phyloP scores from a whole-genome alignment of 2,888 invertebrate species.

The Trachelus iudaicus region DNA sequence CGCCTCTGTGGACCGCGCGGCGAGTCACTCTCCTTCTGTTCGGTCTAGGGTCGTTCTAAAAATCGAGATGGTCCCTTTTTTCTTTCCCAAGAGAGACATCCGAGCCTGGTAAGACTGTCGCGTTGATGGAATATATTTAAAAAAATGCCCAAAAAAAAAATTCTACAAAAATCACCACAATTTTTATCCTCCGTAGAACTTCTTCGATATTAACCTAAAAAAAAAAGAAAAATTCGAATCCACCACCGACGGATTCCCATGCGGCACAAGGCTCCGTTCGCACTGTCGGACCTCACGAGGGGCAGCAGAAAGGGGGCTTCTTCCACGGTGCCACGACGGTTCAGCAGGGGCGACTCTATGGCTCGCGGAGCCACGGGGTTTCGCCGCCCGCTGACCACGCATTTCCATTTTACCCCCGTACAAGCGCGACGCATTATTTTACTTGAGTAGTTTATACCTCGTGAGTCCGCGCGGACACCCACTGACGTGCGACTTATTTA shows the following conservation, averaged over 20 bases:
- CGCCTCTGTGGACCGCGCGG: conserved; percentile 42
- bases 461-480: conserved; percentile 21
- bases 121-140: too few species aligned
- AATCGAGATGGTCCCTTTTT: background rate
- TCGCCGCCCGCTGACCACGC: conserved; percentile 50
- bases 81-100: background rate
- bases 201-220: background rate
- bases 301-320: conserved; percentile 29
- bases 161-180: background rate
- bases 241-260: background rate
- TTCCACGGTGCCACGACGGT: background rate
- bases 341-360: conserved; percentile 13
- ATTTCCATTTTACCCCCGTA: conserved; percentile 55
- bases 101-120: background rate
- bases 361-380: conserved; percentile 44
- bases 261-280: background rate
- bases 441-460: conserved; percentile 21
- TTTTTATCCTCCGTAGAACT: background rate
- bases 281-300: conserved; percentile 17
- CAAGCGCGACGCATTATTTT: conserved; percentile 20
- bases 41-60: background rate
- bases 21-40: conserved; percentile 14
- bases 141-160: too few species aligned
- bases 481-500: conserved; percentile 22
- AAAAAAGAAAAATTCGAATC: background rate